phyloP scores from a whole-genome alignment of 2,113 vertebrate species.

The Campylomormyrus tamandua region DNA sequence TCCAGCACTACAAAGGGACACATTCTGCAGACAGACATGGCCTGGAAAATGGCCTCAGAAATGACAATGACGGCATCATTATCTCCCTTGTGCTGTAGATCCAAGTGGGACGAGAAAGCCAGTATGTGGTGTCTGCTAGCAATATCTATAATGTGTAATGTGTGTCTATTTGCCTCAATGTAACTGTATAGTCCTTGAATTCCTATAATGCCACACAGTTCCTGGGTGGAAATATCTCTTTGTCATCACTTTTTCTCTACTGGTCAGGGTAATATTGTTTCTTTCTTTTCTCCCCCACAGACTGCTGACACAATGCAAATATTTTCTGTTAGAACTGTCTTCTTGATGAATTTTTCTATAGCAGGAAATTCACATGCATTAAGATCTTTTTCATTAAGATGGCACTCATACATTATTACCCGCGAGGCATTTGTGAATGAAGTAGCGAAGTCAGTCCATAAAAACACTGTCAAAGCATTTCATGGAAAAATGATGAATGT shows the following conservation, averaged over 20 bases:
- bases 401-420: background rate
- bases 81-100: no score
- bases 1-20: conserved; percentile 73
- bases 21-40: conserved; percentile 60
- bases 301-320: background rate
- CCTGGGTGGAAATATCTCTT: background rate
- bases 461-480: background rate
- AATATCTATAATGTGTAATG: conserved; percentile 70
- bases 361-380: background rate
- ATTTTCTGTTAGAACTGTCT: background rate
- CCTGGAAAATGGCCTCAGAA: conserved; percentile 56
- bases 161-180: conserved; percentile 45
- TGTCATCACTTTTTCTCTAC: background rate
- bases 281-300: background rate
- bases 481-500: background rate
- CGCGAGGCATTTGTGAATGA: background rate
- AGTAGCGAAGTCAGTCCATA: background rate
- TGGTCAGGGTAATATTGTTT: background rate
- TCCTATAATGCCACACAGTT: conserved; percentile 48
- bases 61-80: background rate
- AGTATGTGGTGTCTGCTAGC: conserved; percentile 61
- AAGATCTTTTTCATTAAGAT: background rate
- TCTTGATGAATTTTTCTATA: background rate
- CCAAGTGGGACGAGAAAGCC: conserved; percentile 43
- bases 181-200: conserved; percentile 56